A percentile compares a stretch with the other conserved stretches of the same genome.
Evolutionary conservation across 2,797 vertebrate species (phyloP).

Genomic region (Pitangus sulphuratus): DNA sequence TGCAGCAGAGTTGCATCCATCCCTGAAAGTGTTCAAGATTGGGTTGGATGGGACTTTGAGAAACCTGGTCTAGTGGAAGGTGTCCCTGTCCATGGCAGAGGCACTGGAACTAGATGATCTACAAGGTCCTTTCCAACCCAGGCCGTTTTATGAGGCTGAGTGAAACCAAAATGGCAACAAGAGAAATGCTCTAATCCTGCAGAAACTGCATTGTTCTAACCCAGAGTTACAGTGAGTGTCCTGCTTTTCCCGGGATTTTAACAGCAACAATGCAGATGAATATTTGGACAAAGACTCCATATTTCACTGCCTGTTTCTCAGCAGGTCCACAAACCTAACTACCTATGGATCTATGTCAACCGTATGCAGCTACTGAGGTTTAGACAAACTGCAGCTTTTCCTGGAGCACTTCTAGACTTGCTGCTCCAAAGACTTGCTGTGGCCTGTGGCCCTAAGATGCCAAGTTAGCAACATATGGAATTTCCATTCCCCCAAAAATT

Average conservation of each 20-base stretch:
- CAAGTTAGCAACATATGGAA: not conserved
- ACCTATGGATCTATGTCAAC: not conserved
- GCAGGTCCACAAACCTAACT: not conserved
- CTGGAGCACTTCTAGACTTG: not conserved
- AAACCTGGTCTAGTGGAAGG: not conserved
- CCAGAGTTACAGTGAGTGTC: fast-evolving
- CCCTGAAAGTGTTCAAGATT: not conserved
- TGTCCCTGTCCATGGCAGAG: not conserved
- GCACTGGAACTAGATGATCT: not conserved
- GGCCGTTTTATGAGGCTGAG: not conserved
- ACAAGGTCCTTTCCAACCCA: not conserved
- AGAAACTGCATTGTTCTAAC: not conserved
- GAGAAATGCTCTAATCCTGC: not conserved
- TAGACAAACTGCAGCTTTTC: not conserved
- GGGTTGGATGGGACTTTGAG: not conserved
- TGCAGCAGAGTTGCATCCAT: not conserved
- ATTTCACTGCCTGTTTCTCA: not conserved
- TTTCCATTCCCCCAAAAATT: not conserved
- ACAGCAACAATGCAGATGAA: not conserved
- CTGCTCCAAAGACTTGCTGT: not conserved
- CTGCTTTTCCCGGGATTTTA: not conserved
- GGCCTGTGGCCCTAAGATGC: not conserved
- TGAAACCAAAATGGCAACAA: not conserved
- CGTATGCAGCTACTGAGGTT: not conserved
- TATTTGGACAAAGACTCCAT: not conserved